Evolutionary conservation across 2,797 vertebrate genomes (phyloP), one percentile per base, ranked within the genome.

Genomic region (Galago senegalensis): DNA sequence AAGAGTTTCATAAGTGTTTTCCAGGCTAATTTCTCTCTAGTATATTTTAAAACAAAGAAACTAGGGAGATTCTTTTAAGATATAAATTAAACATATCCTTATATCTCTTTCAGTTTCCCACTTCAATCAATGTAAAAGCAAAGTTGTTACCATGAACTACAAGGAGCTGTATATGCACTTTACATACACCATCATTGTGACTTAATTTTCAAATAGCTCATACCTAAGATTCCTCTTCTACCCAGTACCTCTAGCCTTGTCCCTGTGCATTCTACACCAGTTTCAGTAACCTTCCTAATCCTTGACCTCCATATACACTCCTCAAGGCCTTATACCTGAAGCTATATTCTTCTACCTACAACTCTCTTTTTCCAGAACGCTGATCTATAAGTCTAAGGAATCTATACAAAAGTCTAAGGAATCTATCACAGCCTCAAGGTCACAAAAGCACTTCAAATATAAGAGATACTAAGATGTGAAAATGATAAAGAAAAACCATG

Each of bases 11-110:
- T 11, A 56, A 85, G 34, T 79, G 34, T 79, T 56, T 79, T 84
- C 31, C 11, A 72, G 16, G 7, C 18, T 29, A 34, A 53, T 88
- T 46, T 6, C 7, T 58, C 25, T 65, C 79, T 89, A 46, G 34
- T 12, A 0, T 58, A 65, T 72, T 63, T 65, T 79, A 58, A 81
- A 91, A 65, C 5, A 77, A 84, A 83, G 43, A 12, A 65, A 23
- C 13, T 46, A 92, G 53, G 56, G 3, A 34, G 5, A 95, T 77
- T 95, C 13, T 72, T 82, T 91, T 76, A 69, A 92, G 82, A 82
- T 16, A 31, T 87, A 58, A 60, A 49, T 5, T 4, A 29, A 7
- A 46, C 49, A 53, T 7, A 60, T 8, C 46, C 16, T 11, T 81
- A 37, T 25, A 58, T 73, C 23, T 67, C 18, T 53, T 63, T 25